These are phyloP conservation scores for Alectura lathami DNA, from an alignment of 2,113 vertebrate genomes.

Conservation along the genomic window DNA sequence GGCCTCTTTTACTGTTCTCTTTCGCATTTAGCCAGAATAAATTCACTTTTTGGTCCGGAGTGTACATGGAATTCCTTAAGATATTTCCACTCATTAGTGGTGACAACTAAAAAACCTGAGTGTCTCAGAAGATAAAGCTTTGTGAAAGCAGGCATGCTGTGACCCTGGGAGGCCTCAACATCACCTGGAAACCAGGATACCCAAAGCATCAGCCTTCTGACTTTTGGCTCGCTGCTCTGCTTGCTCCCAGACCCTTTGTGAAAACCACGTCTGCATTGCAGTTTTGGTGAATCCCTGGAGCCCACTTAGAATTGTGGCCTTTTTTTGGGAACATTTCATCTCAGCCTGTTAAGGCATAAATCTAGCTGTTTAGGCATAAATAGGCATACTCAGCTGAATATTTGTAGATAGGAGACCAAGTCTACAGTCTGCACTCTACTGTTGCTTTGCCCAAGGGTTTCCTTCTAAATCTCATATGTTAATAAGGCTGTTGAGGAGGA, in stretches of 20 bases:
- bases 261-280: background rate
- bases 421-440: background rate
- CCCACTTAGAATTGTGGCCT: background rate
- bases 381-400: background rate
- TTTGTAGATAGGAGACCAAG: background rate
- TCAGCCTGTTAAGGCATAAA: too few species aligned
- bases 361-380: background rate
- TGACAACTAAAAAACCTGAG: background rate
- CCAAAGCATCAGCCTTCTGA: background rate
- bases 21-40: background rate
- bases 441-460: background rate
- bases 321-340: background rate
- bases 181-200: background rate
- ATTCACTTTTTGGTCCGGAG: background rate
- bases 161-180: background rate
- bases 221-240: background rate
- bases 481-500: background rate
- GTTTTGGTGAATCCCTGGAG: background rate
- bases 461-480: background rate
- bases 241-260: background rate
- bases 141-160: background rate
- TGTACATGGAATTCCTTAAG: background rate
- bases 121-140: background rate
- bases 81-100: background rate
- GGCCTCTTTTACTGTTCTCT: background rate